A percentile compares a stretch with the other conserved stretches of the same genome.
phyloP scores from a whole-genome alignment of 2,888 invertebrate genomes.

The Protophormia terraenovae region DNA sequence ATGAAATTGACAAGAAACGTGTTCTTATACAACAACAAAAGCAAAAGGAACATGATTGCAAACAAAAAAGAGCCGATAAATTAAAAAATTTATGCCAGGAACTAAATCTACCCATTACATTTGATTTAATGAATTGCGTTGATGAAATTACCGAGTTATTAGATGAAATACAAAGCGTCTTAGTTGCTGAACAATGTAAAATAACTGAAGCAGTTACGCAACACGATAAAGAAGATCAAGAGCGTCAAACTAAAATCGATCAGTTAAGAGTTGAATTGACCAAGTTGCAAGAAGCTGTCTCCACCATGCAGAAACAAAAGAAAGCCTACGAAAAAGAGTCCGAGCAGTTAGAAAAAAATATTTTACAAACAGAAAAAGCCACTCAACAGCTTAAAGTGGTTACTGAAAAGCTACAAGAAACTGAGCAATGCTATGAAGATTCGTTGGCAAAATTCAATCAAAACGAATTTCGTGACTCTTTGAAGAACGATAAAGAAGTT shows the following conservation, averaged over 20 bases:
- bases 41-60: conserved; percentile 76
- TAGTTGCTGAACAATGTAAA: conserved; percentile 74
- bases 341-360: conserved; percentile 83
- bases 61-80: conserved; percentile 74
- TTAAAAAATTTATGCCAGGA: conserved; percentile 73
- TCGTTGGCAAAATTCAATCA: conserved; percentile 72
- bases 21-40: conserved; percentile 74
- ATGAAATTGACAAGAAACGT: conserved; percentile 78
- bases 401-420: conserved; percentile 81
- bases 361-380: conserved; percentile 84
- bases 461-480: conserved; percentile 80
- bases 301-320: conserved; percentile 82
- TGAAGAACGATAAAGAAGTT: conserved; percentile 83
- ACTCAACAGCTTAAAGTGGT: conserved; percentile 81
- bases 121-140: conserved; percentile 69
- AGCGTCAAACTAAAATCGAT: conserved; percentile 84
- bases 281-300: conserved; percentile 86
- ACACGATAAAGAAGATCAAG: conserved; percentile 77
- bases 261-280: conserved; percentile 83
- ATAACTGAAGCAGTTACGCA: conserved; percentile 72
- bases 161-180: conserved; percentile 72
- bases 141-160: conserved; percentile 78
- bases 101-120: conserved; percentile 72
- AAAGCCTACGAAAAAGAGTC: conserved; percentile 83
- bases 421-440: conserved; percentile 74